phyloP scores from a whole-genome alignment of 2,797 vertebrate species.

The Sebastes taczanowskii region DNA sequence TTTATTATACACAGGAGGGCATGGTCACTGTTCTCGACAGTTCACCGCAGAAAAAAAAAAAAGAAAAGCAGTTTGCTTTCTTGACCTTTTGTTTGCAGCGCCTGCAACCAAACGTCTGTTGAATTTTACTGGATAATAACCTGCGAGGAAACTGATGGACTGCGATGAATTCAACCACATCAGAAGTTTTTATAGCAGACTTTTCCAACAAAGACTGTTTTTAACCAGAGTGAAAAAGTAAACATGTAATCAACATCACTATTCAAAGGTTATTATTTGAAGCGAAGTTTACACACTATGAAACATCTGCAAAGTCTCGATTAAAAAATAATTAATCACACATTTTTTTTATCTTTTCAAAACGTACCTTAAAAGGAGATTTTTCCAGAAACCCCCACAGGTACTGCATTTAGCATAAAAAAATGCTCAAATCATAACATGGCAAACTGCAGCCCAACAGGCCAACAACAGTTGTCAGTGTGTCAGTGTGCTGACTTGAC shows the following conservation, averaged over 20 bases:
- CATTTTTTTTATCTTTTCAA: too few relatives aligned
- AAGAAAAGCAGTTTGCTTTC: slow-evolving; percentile 62
- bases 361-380: too few relatives aligned
- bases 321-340: too few relatives aligned
- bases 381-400: too few relatives aligned
- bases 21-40: slow-evolving; percentile 71
- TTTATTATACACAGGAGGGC: slow-evolving; percentile 78
- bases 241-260: not conserved
- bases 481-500: too few relatives aligned
- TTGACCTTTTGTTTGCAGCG: slow-evolving; percentile 67
- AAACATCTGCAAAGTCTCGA: not conserved
- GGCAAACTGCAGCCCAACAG: too few relatives aligned
- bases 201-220: slow-evolving; percentile 21
- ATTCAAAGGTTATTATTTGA: not conserved
- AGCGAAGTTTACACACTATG: not conserved
- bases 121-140: slow-evolving; percentile 58
- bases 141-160: slow-evolving; percentile 22
- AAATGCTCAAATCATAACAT: too few relatives aligned
- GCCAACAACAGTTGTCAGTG: too few relatives aligned
- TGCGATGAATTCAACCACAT: slow-evolving; percentile 28
- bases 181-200: slow-evolving; percentile 23
- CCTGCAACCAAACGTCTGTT: slow-evolving; percentile 60
- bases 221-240: slow-evolving; percentile 24
- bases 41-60: slow-evolving; percentile 38
- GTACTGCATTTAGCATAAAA: too few relatives aligned